Percentiles rank a stretch among this genome's conserved stretches.
These are phyloP conservation scores for Xylota sylvarum DNA, from an alignment of 2,888 invertebrate genomes.

Conservation along the genomic window DNA sequence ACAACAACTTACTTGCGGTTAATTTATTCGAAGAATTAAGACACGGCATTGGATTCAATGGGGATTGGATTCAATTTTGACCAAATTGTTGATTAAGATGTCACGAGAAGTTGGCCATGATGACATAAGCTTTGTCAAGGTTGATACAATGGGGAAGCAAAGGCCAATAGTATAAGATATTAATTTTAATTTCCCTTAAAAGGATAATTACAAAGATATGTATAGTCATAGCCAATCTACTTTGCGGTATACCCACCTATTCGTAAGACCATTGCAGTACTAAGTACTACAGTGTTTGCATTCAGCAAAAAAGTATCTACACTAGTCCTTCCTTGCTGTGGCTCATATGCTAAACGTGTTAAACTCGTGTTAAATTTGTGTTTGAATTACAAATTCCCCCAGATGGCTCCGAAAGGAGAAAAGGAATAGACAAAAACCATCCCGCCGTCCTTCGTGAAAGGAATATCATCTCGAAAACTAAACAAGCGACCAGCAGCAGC, in stretches of 20 bases:
- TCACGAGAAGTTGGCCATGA: constrained; percentile 20
- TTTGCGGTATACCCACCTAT: no score
- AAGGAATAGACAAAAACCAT: constrained; percentile 21
- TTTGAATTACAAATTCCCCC: constrained; percentile 72
- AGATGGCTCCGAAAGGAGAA: constrained; percentile 47
- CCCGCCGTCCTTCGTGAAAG: no score
- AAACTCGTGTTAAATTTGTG: constrained; percentile 74
- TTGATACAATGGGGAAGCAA: background rate
- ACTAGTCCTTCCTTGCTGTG: constrained; percentile 36
- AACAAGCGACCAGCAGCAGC: constrained; percentile 18
- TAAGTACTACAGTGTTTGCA: background rate
- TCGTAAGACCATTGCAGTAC: background rate
- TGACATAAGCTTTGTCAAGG: constrained; percentile 2
- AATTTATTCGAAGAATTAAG: constrained; percentile 46
- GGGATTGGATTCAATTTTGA: constrained; percentile 4
- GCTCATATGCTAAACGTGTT: constrained; percentile 73
- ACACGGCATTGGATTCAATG: constrained; percentile 21
- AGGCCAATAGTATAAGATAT: background rate
- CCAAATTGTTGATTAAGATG: constrained; percentile 48
- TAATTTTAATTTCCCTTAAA: background rate
- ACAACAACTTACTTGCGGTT: constrained; percentile 6
- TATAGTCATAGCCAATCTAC: background rate
- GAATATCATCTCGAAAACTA: constrained; percentile 17
- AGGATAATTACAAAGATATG: background rate
- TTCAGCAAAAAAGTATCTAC: background rate